Conservation (phyloP, 2,113 vertebrate genomes). For the Albula glossodonta region DNA sequence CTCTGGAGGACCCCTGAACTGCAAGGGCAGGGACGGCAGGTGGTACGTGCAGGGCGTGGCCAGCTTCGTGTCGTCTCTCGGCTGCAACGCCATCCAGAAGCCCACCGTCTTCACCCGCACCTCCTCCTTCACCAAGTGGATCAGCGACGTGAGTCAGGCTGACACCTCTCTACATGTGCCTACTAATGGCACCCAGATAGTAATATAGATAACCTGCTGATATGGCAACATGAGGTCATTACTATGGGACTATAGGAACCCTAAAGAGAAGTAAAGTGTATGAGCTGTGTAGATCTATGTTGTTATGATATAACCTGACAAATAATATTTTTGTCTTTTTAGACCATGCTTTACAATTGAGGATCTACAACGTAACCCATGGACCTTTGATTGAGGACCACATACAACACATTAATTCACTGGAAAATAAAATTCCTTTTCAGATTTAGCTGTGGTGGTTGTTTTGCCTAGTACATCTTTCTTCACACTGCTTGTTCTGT, state of each 20-base stretch:
- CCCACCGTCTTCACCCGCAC: slow-evolving; percentile 33
- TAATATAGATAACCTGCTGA: background rate
- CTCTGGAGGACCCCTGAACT: slow-evolving; percentile 32
- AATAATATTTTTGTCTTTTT: background rate
- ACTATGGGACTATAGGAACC: too few species aligned
- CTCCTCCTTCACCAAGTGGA: slow-evolving; percentile 25
- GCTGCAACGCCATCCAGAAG: slow-evolving; percentile 31
- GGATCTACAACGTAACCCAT: background rate
- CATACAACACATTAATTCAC: background rate
- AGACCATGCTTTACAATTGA: background rate
- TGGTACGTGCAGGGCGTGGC: slow-evolving; percentile 32
- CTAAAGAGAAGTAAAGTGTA: too few species aligned
- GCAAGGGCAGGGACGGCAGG: slow-evolving; percentile 10
- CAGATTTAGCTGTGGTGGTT: background rate
- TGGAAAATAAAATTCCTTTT: background rate
- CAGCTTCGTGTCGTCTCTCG: slow-evolving; percentile 25
- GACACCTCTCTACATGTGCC: background rate
- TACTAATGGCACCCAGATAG: too few species aligned
- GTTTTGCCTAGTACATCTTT: too few species aligned
- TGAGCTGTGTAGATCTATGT: too few species aligned
- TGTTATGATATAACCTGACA: too few species aligned
- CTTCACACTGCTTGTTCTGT: too few species aligned
- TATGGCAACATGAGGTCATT: too few species aligned
- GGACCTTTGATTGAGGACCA: background rate
- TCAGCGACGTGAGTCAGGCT: background rate